Evolutionary conservation across 23 tunicate species (phyloP).

Genomic region (Diplosoma virens): DNA sequence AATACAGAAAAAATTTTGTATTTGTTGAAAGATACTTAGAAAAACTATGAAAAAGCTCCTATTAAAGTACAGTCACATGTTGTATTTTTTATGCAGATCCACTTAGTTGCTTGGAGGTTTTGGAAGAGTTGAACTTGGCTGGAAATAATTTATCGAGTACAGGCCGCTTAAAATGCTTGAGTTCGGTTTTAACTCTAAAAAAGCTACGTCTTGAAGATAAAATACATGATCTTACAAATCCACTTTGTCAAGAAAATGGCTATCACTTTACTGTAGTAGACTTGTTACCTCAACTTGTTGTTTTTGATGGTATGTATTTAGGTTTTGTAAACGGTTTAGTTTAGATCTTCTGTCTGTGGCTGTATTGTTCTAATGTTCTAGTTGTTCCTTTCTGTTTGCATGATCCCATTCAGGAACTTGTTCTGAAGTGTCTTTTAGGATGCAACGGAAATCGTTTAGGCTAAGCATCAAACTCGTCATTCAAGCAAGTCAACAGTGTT

Average conservation of each 20-base stretch:
- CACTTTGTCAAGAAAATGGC: slow-evolving; percentile 41
- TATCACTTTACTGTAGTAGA: slow-evolving; percentile 39
- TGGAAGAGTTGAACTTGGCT: slow-evolving; percentile 57
- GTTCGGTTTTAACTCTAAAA: slow-evolving; percentile 10
- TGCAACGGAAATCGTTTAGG: too few species aligned
- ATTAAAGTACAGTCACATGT: too few species aligned
- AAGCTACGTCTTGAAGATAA: slow-evolving; percentile 57
- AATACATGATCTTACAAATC: slow-evolving; percentile 56
- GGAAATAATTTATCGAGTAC: slow-evolving; percentile 56
- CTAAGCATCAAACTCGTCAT: too few species aligned
- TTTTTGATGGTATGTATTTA: slow-evolving; percentile 64
- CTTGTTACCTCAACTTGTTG: slow-evolving; percentile 39
- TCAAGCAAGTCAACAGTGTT: too few species aligned
- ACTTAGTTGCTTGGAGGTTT: slow-evolving; percentile 33
- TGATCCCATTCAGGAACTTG: neutral
- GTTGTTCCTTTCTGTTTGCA: neutral
- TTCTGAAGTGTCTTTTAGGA: neutral
- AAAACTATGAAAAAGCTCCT: too few species aligned
- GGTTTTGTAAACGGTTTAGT: too few species aligned
- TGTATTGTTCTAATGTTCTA: neutral
- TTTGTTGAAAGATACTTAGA: too few species aligned
- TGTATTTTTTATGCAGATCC: slow-evolving; percentile 33
- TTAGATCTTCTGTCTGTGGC: too few species aligned
- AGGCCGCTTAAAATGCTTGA: slow-evolving; percentile 56
- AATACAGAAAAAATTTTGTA: too few species aligned